These are phyloP conservation scores for Hypsopygia costalis DNA, from an alignment of 2,888 invertebrate species.

Conservation along the genomic window DNA sequence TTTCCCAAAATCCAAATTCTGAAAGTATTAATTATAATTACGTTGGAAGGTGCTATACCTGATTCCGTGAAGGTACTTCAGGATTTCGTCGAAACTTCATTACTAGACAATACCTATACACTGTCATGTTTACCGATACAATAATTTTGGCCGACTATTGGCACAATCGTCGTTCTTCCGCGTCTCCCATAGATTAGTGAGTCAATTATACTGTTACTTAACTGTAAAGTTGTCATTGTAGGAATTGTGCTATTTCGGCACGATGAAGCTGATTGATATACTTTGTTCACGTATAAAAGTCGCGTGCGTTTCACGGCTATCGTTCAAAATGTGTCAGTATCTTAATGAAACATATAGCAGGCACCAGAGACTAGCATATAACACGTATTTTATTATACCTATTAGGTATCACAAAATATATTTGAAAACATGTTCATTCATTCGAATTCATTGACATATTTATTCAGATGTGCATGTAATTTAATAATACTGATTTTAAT, in stretches of 20 bases:
- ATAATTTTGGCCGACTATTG: slow-evolving; percentile 30
- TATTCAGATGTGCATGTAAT: no score
- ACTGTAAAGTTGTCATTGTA: not conserved
- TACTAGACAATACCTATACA: slow-evolving; percentile 7
- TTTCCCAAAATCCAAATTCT: slow-evolving; percentile 71
- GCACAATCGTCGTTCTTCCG: slow-evolving; percentile 67
- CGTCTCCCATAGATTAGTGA: slow-evolving; percentile 50
- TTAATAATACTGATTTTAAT: no score
- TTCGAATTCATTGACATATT: no score
- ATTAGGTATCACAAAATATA: no score
- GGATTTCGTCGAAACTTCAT: slow-evolving; percentile 21
- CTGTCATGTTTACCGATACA: slow-evolving; percentile 12
- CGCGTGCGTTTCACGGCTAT: not conserved
- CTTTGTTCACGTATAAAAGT: not conserved
- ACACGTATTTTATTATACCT: no score
- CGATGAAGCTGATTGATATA: not conserved
- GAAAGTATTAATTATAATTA: slow-evolving; percentile 71
- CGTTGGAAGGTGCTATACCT: slow-evolving; percentile 55
- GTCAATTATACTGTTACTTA: slow-evolving; percentile 44
- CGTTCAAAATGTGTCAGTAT: not conserved
- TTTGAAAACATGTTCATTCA: no score
- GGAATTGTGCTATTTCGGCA: not conserved
- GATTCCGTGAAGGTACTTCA: slow-evolving; percentile 43
- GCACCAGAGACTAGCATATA: slow-evolving; percentile 2
- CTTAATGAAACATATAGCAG: not conserved